These are phyloP conservation scores for Morpho achilles DNA, from an alignment of 2,888 invertebrate genomes.

Conservation along the genomic window DNA sequence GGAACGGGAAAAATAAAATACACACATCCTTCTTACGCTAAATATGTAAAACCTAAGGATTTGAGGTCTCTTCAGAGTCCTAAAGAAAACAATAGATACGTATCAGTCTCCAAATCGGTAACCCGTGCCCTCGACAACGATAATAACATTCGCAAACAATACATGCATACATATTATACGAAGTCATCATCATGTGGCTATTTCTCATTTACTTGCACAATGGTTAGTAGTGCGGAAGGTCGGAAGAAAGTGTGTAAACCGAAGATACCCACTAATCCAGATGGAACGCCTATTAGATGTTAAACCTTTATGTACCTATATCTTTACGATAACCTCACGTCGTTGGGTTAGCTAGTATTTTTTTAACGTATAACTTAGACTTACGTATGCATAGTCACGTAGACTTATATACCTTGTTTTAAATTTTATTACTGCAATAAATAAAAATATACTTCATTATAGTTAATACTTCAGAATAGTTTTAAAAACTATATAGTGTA, in stretches of 20 bases:
- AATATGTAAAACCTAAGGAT: constrained; percentile 54
- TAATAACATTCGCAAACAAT: constrained; percentile 84
- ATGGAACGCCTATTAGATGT: constrained; percentile 84
- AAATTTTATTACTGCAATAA: no score
- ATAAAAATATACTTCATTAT: no score
- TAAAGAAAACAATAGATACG: constrained; percentile 80
- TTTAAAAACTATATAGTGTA: no score
- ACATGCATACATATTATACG: constrained; percentile 89
- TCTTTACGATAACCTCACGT: background rate
- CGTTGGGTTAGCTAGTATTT: constrained; percentile 4
- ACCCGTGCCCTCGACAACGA: constrained; percentile 84
- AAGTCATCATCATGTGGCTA: constrained; percentile 93
- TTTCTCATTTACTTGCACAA: constrained; percentile 91
- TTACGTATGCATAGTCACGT: constrained; percentile 1
- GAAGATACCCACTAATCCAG: constrained; percentile 87
- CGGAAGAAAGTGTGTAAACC: constrained; percentile 90
- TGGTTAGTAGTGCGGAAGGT: constrained; percentile 87
- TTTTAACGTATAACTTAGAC: background rate
- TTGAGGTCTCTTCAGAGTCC: constrained; percentile 53
- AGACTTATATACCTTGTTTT: background rate
- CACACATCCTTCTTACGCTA: constrained; percentile 46
- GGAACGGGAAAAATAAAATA: constrained; percentile 70
- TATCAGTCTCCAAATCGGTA: constrained; percentile 89
- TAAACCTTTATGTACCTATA: constrained; percentile 27
- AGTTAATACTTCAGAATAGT: no score